phyloP scores from a whole-genome alignment of 2,888 invertebrate genomes.

The Linnaemya vulpina region DNA sequence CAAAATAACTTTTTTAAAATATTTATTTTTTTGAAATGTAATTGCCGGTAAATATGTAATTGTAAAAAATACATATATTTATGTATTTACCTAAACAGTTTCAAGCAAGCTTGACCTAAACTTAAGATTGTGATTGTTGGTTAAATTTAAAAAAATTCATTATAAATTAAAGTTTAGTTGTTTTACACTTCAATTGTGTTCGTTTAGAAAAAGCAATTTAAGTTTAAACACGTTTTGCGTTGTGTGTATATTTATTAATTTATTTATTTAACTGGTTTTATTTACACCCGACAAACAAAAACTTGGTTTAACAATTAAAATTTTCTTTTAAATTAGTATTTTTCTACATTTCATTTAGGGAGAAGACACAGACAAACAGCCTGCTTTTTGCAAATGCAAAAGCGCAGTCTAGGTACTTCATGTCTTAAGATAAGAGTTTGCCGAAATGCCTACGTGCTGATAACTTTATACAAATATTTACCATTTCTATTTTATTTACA shows the following conservation, averaged over 20 bases:
- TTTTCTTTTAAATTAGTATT: constrained; percentile 20
- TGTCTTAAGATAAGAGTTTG: constrained; percentile 63
- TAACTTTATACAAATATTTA: constrained; percentile 52
- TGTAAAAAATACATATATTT: no score
- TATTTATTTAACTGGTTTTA: constrained; percentile 57
- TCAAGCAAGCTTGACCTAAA: no score
- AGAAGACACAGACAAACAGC: background rate
- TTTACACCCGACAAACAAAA: constrained; percentile 62
- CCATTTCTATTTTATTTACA: constrained; percentile 29
- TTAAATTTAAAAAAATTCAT: no score
- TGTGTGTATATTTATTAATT: constrained; percentile 16
- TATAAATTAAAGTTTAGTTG: constrained; percentile 25
- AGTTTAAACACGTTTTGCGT: constrained; percentile 68
- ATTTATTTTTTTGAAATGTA: no score
- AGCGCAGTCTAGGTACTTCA: constrained; percentile 34
- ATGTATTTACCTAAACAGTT: no score
- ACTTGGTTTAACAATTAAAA: constrained; percentile 37
- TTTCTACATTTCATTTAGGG: background rate
- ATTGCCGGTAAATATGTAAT: no score
- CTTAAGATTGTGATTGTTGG: no score
- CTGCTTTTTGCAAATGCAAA: constrained; percentile 54
- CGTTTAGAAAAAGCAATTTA: constrained; percentile 53
- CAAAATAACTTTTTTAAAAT: no score
- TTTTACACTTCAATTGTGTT: constrained; percentile 44
- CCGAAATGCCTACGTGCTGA: constrained; percentile 70